phyloP scores from a whole-genome alignment of 2,888 invertebrate species.

The Sinhomidia bicolor region DNA sequence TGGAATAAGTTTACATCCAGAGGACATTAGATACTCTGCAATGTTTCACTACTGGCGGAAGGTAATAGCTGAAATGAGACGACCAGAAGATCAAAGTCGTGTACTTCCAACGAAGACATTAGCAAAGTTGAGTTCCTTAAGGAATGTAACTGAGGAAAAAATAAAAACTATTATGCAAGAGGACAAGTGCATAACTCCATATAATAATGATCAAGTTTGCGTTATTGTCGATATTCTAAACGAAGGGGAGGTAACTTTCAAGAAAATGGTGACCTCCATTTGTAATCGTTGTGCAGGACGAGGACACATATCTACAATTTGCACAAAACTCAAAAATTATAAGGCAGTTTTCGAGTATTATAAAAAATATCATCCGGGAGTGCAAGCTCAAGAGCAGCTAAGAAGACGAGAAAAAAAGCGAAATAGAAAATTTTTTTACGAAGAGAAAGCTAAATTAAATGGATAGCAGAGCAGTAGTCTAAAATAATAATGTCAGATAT shows the following conservation, averaged over 20 bases:
- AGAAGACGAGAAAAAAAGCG: neutral
- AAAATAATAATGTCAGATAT: neutral
- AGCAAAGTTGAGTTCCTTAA: neutral
- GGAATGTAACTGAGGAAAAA: neutral
- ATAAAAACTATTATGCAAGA: neutral
- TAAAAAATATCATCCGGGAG: conserved; percentile 20
- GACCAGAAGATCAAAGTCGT: neutral
- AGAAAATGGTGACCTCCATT: conserved; percentile 1
- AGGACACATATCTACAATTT: conserved; percentile 17
- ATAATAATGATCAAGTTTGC: conserved; percentile 9
- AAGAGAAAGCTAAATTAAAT: no score
- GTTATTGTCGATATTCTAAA: neutral
- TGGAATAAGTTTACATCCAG: neutral
- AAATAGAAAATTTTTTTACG: conserved; percentile 6
- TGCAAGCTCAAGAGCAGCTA: neutral
- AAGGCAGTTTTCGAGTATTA: conserved; percentile 28
- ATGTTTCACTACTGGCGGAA: conserved; percentile 39
- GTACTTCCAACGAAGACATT: conserved; percentile 9
- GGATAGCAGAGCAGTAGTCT: neutral
- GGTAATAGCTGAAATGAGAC: conserved; percentile 14
- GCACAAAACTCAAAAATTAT: neutral
- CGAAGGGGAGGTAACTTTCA: neutral
- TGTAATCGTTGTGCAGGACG: conserved; percentile 22
- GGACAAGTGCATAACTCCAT: neutral
- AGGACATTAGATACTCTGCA: neutral